These are phyloP conservation scores for Eunapius fragilis DNA, from an alignment of 37 sponge, comb jelly and placozoan genomes.

Conservation along the genomic window DNA sequence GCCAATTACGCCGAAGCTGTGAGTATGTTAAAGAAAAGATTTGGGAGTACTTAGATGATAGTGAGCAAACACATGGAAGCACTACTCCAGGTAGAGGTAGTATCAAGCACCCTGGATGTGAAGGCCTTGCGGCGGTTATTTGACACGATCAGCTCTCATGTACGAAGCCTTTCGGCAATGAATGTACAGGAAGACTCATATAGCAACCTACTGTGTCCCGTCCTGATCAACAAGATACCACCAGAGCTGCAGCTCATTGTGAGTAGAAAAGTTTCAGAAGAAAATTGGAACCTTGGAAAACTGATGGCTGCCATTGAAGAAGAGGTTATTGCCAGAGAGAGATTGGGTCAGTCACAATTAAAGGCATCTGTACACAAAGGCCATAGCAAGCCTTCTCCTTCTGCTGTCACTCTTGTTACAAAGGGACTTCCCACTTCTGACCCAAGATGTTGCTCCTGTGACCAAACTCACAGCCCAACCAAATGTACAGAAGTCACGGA, in stretches of 20 bases:
- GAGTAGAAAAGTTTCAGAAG: conserved; percentile 33
- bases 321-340: conserved; percentile 24
- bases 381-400: neutral
- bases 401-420: conserved; percentile 22
- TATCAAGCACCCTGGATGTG: conserved; percentile 14
- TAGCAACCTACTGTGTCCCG: conserved; percentile 24
- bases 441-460: conserved; percentile 19
- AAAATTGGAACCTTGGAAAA: conserved; percentile 15
- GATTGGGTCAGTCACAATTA: neutral
- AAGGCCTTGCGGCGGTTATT: conserved; percentile 39
- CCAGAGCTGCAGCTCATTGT: conserved; percentile 29
- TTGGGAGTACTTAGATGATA: conserved; percentile 36
- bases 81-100: conserved; percentile 38
- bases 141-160: conserved; percentile 27
- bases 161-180: conserved; percentile 22
- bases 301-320: conserved; percentile 33
- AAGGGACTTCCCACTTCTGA: neutral
- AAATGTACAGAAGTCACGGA: conserved; percentile 9
- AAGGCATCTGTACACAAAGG: neutral
- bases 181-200: conserved; percentile 9
- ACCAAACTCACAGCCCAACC: conserved; percentile 6
- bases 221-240: conserved; percentile 46
- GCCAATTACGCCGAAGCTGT: conserved; percentile 30
- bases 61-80: conserved; percentile 43
- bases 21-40: conserved; percentile 25